phyloP scores from a whole-genome alignment of 2,888 invertebrate genomes.

The Sminthurinus aureus region DNA sequence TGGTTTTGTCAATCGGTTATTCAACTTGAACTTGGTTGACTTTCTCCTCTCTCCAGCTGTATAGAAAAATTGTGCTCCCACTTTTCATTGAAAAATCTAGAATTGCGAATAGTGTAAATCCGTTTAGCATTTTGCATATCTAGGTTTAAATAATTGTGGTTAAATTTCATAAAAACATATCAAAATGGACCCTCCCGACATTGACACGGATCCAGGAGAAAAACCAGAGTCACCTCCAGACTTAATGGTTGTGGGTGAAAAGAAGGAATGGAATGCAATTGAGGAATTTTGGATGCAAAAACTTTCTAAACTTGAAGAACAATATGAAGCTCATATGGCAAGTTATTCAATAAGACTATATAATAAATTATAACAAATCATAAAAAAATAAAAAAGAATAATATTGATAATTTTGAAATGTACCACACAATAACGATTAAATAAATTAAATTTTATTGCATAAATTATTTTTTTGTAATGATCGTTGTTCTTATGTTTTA shows the following conservation, averaged over 20 bases:
- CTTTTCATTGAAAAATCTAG: too few relatives aligned
- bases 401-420: too few relatives aligned
- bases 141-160: not conserved
- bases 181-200: slow-evolving; percentile 30
- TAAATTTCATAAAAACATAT: not conserved
- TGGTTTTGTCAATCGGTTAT: not conserved
- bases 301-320: slow-evolving; percentile 49
- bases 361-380: too few relatives aligned
- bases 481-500: too few relatives aligned
- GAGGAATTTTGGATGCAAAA: slow-evolving; percentile 59
- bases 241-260: slow-evolving; percentile 50
- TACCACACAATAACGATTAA: too few relatives aligned
- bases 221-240: slow-evolving; percentile 9
- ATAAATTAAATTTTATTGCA: too few relatives aligned
- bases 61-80: not conserved
- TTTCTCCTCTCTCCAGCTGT: not conserved
- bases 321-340: slow-evolving; percentile 54
- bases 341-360: not conserved
- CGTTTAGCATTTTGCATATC: not conserved
- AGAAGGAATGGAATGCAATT: slow-evolving; percentile 50
- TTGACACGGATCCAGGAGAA: not conserved
- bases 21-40: not conserved
- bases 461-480: too few relatives aligned
- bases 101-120: not conserved
- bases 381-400: too few relatives aligned